phyloP scores from a whole-genome alignment of 2,888 invertebrate species.

The Cantharis rustica region DNA sequence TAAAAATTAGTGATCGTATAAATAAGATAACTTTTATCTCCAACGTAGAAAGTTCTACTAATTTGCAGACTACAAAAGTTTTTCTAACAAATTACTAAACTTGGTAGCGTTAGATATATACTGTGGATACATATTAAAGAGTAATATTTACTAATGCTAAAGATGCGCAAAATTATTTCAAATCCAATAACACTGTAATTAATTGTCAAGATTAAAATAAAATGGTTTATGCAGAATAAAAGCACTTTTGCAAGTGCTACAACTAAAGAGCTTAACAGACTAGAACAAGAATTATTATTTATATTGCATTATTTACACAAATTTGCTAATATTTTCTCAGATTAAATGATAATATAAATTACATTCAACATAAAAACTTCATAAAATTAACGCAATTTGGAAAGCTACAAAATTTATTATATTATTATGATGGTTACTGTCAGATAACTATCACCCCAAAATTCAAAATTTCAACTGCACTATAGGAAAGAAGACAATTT shows the following conservation, averaged over 20 bases:
- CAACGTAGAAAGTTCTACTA: background rate
- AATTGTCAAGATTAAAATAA: background rate
- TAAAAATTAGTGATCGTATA: background rate
- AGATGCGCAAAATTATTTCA: background rate
- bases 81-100: background rate
- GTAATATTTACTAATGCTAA: background rate
- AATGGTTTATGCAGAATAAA: background rate
- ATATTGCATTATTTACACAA: too few relatives aligned
- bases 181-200: background rate
- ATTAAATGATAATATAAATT: too few relatives aligned
- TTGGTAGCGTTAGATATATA: background rate
- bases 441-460: too few relatives aligned
- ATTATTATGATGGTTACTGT: too few relatives aligned
- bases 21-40: background rate
- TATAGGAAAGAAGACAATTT: too few relatives aligned
- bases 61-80: background rate
- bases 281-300: too few relatives aligned
- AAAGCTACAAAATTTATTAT: too few relatives aligned
- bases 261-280: too few relatives aligned
- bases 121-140: background rate
- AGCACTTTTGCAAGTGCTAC: background rate
- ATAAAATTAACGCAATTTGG: too few relatives aligned
- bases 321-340: too few relatives aligned
- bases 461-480: too few relatives aligned
- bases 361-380: too few relatives aligned